Conservation (phyloP, 2,888 invertebrate genomes). For the Cremastobaeus sp. region DNA sequence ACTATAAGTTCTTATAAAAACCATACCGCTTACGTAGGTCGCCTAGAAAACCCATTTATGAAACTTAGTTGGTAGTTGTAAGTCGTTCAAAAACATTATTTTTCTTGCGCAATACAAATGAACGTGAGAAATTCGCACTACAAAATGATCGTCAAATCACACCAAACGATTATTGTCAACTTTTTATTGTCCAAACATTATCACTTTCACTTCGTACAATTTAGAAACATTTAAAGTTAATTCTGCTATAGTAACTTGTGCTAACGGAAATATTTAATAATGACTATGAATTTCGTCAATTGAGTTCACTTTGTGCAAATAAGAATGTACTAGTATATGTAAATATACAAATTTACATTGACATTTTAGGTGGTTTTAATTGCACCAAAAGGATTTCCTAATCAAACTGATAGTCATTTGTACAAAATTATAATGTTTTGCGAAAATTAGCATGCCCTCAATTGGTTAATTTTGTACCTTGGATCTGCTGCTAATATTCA, state of each 20-base stretch:
- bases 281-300: conserved; percentile 15
- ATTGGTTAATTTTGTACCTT: no score
- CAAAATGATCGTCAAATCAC: conserved; percentile 44
- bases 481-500: no score
- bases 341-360: conserved; percentile 31
- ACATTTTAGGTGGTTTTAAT: conserved; percentile 7
- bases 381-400: no score
- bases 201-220: conserved; percentile 49
- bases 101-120: conserved; percentile 46
- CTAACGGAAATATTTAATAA: conserved; percentile 26
- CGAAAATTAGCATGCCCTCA: no score
- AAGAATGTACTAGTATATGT: conserved; percentile 9
- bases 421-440: not conserved
- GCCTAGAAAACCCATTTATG: conserved; percentile 33
- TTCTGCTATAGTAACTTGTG: conserved; percentile 23
- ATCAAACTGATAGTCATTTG: conserved; percentile 7
- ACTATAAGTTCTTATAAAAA: conserved; percentile 46
- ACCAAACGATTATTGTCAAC: conserved; percentile 54
- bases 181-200: conserved; percentile 58
- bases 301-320: conserved; percentile 28
- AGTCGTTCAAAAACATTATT: conserved; percentile 56
- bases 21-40: conserved; percentile 28
- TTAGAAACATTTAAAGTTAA: conserved; percentile 28
- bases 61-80: conserved; percentile 41
- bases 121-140: conserved; percentile 43